A percentile compares a stretch with the other conserved stretches of the same genome.
These are phyloP conservation scores for Selenia dentaria DNA, from an alignment of 2,888 invertebrate species.

Conservation along the genomic window DNA sequence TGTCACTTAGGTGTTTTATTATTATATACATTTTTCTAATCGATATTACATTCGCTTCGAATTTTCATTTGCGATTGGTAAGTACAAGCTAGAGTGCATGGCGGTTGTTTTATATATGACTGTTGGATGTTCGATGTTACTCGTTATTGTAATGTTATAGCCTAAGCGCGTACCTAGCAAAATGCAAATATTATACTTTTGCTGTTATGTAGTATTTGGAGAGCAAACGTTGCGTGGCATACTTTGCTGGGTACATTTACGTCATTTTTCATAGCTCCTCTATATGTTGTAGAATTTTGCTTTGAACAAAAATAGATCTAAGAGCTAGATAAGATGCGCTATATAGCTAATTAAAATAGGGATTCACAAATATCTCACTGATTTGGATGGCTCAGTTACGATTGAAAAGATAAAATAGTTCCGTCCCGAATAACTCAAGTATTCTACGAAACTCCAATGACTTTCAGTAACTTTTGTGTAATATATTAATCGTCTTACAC, in stretches of 20 bases:
- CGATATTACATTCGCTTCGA: conserved; percentile 31
- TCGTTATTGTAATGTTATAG: conserved; percentile 39
- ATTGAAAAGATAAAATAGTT: too few relatives aligned
- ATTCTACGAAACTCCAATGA: too few relatives aligned
- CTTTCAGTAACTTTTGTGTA: too few relatives aligned
- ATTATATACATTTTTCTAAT: conserved; percentile 34
- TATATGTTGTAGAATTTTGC: background rate
- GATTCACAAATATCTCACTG: background rate
- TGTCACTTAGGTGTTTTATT: conserved; percentile 73
- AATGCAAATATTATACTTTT: conserved; percentile 10
- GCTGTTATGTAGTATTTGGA: background rate
- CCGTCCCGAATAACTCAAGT: too few relatives aligned
- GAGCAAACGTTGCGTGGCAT: too few relatives aligned
- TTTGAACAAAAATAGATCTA: background rate
- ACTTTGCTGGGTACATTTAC: conserved; percentile 1
- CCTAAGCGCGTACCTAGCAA: conserved; percentile 20
- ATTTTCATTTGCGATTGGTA: conserved; percentile 55
- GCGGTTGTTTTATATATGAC: conserved; percentile 54
- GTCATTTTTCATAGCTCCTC: background rate
- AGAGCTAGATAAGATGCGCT: too few relatives aligned
- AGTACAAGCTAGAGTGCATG: conserved; percentile 72
- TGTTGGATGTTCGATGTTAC: conserved; percentile 46
- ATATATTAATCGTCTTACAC: too few relatives aligned
- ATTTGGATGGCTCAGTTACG: background rate
- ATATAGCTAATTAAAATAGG: too few relatives aligned